Base-by-base conservation (phyloP, 2,888 invertebrate genomes). In the Lymantria dispar region DNA sequence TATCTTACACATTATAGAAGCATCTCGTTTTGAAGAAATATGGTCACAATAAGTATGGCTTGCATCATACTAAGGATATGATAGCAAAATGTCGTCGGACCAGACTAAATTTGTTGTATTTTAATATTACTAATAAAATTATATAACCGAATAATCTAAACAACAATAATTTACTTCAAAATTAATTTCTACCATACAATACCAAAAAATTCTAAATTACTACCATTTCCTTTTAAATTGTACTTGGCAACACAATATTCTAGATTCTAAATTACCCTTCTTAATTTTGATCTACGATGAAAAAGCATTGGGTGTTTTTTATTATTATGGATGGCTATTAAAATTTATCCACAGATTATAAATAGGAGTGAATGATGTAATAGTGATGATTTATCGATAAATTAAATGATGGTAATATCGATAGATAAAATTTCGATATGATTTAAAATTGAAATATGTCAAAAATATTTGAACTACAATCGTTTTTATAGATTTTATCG, bases 211-310 rank as follows among this genome's bases (percentile, higher is more conserved):
- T 12, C 38, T 38, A 38, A 38, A 38, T 12, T n/a, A 7, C 11
- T 38, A 38, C 38, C n/a, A 12, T 38, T 38, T 22, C 22, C 1
- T 38, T 38, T 38, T 38, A n/a, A 8, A 12, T 44, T 47, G 47
- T 47, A 47, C 47, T 47, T 47, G 42, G 47, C 47, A 47, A 47
- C 47, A 47, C 53, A 31, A 22, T 38, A 40, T 22, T 38, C 38
- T 15, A 41, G 33, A 47, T 36, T 45, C 37, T n/a, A 45, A 37
- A 38, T 7, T 11, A 37, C 13, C 33, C 37, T 36, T 45, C 8
- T 8, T 15, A 36, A 44, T 14, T 9, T 12, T 22, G n/a, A 11
- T 12, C 15, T 10, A 42, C 15, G 5, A 11, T 15, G n/a, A 42
- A 45, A 43, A 50, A 44, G 47, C 47, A 51, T 47, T 29, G 47